phyloP scores from a whole-genome alignment of 2,113 vertebrate species.

The Heliornis fulica region DNA sequence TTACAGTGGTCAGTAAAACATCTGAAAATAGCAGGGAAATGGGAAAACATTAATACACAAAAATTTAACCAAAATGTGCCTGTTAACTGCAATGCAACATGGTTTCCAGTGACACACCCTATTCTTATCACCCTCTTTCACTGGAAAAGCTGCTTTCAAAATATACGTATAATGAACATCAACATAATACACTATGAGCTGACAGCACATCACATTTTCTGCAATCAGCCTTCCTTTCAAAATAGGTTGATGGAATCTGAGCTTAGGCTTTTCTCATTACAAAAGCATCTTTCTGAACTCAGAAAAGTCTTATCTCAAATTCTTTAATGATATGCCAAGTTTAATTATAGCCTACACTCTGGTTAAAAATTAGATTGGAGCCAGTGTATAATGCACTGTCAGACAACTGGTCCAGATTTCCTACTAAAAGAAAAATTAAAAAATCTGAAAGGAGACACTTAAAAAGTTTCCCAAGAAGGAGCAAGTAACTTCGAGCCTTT shows the following conservation, averaged over 20 bases:
- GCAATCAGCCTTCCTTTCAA: not conserved
- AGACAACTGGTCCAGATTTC: not conserved
- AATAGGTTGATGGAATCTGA: not conserved
- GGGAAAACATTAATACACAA: not conserved
- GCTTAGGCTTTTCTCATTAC: not conserved
- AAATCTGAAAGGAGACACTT: not conserved
- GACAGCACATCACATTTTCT: not conserved
- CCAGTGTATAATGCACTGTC: not conserved
- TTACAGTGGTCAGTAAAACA: not conserved
- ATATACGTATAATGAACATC: not conserved
- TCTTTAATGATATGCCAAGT: not conserved
- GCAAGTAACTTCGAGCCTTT: not conserved
- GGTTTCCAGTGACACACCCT: not conserved
- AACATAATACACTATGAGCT: not conserved
- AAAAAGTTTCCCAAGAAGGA: not conserved
- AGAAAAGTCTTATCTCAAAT: not conserved
- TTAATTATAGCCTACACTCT: not conserved
- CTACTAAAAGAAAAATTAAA: not conserved
- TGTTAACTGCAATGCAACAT: not conserved
- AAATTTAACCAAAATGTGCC: not conserved
- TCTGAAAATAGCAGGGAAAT: not conserved
- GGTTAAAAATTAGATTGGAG: not conserved
- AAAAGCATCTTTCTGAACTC: not conserved
- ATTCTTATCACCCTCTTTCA: not conserved
- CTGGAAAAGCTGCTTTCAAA: not conserved